These are phyloP conservation scores for Rhinopomastus cyanomelas DNA, from an alignment of 2,113 vertebrate genomes.

Conservation along the genomic window DNA sequence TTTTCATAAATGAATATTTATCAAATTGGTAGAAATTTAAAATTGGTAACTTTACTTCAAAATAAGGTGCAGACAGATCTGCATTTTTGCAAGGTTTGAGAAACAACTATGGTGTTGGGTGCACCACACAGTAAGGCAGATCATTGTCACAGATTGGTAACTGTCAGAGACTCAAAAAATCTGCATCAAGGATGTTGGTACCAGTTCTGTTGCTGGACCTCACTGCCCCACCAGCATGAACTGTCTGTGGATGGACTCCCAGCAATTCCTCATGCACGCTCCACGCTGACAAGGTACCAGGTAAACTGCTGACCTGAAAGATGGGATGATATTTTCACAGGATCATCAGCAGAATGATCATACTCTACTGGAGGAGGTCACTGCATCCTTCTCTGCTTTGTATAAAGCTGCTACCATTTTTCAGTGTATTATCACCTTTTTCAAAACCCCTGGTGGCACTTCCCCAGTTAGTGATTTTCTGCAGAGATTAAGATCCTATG, in stretches of 20 bases:
- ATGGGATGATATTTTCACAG: background rate
- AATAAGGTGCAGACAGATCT: background rate
- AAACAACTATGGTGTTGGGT: background rate
- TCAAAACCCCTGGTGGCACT: fast-evolving
- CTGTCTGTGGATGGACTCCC: background rate
- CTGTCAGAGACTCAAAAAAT: background rate
- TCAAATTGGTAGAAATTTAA: background rate
- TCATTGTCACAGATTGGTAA: background rate
- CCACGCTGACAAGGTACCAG: background rate
- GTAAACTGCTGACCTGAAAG: background rate
- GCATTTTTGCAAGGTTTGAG: background rate
- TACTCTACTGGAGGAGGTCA: background rate
- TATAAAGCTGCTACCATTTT: background rate
- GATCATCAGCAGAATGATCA: background rate
- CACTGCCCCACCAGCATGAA: background rate
- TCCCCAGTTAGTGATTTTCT: background rate
- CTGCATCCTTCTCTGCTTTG: background rate
- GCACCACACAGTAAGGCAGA: background rate
- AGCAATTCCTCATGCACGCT: background rate
- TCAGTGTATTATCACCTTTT: background rate
- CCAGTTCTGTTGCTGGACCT: background rate
- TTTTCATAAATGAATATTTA: background rate
- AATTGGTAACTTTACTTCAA: background rate
- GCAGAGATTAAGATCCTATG: background rate
- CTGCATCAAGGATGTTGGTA: background rate